Base-by-base conservation (phyloP, 2,888 invertebrate species). In the Hyles lineata region DNA sequence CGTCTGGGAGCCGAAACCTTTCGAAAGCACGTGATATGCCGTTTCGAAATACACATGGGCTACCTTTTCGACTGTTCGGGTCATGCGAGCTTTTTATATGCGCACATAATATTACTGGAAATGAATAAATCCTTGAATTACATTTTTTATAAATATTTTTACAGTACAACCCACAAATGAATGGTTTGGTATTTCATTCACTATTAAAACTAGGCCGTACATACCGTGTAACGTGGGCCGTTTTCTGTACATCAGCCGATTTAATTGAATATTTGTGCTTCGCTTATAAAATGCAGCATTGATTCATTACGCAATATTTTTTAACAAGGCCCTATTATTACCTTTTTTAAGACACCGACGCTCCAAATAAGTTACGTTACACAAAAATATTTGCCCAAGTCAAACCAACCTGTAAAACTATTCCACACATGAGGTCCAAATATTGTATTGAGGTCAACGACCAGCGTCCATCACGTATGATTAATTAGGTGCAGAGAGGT, bases 401-500 rank as follows among this genome's bases (percentile, higher is more conserved):
- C 55, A 55, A 7, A n/a, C 55, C 1, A 15, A n/a, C n/a, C 1
- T 11, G 60, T 29, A 61, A 61, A 61, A 61, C 29, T 61, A 32
- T 29, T 67, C 67, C 23, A 67, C 50, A 72, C 60, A 70, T 19
- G 71, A 52, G 67, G 15, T 69, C 58, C 59, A 59, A n/a, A 72
- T 67, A 63, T 67, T n/a, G 29, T 67, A 63, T 67, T n/a, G 29
- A 29, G 72, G 72, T 74, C 72, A 62, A 71, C 58, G 70, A 70
- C 74, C 74, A 43, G 70, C 43, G 35, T 35, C 21, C 71, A 50
- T 74, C 70, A 58, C 72, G 72, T 23, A 70, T 72, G 74, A 74
- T 74, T 74, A 70, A 74, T 74, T 73, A 70, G 62, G 70, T 70
- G 63, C 62, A 58, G 72, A 72, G 72, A 72, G 63, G 55, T 63